Evolutionary conservation across 2,113 vertebrate genomes (phyloP).

Genomic region (Rafetus swinhoei): DNA sequence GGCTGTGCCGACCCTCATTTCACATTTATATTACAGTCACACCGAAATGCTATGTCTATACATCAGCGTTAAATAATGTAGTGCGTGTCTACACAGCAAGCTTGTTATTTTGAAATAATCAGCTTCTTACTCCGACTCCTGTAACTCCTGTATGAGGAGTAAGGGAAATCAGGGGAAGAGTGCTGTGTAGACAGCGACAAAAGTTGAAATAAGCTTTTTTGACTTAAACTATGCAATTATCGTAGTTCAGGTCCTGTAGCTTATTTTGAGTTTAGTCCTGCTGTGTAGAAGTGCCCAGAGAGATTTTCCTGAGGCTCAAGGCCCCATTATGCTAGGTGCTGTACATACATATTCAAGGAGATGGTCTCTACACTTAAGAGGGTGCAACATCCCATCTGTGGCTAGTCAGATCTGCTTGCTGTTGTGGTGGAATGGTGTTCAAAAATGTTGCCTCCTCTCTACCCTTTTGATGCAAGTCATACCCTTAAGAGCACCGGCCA

Average conservation of each 20-base stretch:
- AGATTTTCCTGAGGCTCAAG: background rate
- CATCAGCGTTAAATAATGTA: no score
- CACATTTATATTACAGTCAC: background rate
- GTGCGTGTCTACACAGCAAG: no score
- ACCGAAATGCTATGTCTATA: background rate
- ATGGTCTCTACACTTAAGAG: background rate
- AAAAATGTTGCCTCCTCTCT: background rate
- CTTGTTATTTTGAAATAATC: no score
- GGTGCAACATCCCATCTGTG: background rate
- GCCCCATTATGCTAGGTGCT: rapidly evolving
- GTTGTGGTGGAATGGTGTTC: background rate
- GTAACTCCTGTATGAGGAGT: no score
- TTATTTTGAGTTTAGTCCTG: no score
- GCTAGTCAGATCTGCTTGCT: background rate
- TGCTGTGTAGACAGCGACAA: no score
- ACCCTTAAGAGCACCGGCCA: background rate
- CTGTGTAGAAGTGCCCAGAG: background rate
- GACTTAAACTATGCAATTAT: no score
- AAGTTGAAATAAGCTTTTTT: no score
- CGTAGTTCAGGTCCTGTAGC: no score
- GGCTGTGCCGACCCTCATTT: background rate
- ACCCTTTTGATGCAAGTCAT: background rate
- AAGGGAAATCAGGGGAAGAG: no score
- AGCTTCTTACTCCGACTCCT: no score
- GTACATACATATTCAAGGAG: background rate